These are phyloP conservation scores for Papilio gigon DNA, from an alignment of 2,888 invertebrate genomes.

Conservation along the genomic window DNA sequence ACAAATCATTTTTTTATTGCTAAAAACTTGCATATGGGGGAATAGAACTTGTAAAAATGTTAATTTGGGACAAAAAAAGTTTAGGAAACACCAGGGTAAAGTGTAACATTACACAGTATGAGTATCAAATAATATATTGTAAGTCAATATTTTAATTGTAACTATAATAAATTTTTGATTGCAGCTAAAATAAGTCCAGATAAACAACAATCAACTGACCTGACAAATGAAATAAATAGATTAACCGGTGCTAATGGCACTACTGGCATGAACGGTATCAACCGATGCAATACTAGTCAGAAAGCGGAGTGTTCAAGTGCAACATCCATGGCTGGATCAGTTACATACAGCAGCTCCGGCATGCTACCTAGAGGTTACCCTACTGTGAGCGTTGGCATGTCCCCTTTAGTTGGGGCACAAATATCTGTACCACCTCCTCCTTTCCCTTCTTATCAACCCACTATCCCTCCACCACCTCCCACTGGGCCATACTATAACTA, in stretches of 20 bases:
- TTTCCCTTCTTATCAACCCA: conserved; percentile 35
- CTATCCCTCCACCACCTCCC: conserved; percentile 36
- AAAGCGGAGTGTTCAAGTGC: conserved; percentile 21
- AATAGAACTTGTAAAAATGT: too few species aligned
- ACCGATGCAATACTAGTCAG: conserved; percentile 31
- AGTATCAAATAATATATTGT: not conserved
- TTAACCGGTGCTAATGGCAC: conserved; percentile 16
- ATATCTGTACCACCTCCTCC: conserved; percentile 13
- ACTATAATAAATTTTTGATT: conserved; percentile 11
- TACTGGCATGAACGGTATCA: conserved; percentile 29
- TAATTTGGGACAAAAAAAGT: too few species aligned
- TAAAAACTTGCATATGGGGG: too few species aligned
- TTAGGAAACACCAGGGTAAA: too few species aligned
- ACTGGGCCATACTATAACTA: conserved; percentile 30
- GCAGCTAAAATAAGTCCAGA: conserved; percentile 26
- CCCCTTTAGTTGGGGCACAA: not conserved
- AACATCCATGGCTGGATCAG: conserved; percentile 10
- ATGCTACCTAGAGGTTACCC: conserved; percentile 5
- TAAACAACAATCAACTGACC: conserved; percentile 18
- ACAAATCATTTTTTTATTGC: too few species aligned
- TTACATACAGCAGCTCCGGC: conserved; percentile 6
- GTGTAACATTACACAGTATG: not conserved
- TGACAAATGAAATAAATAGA: conserved; percentile 18
- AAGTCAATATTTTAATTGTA: not conserved
- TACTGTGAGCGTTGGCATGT: not conserved